A percentile compares a stretch with the other conserved stretches of the same genome.
These are phyloP conservation scores for Phylloscopus collybita DNA, from an alignment of 2,797 vertebrate species.

Conservation along the genomic window DNA sequence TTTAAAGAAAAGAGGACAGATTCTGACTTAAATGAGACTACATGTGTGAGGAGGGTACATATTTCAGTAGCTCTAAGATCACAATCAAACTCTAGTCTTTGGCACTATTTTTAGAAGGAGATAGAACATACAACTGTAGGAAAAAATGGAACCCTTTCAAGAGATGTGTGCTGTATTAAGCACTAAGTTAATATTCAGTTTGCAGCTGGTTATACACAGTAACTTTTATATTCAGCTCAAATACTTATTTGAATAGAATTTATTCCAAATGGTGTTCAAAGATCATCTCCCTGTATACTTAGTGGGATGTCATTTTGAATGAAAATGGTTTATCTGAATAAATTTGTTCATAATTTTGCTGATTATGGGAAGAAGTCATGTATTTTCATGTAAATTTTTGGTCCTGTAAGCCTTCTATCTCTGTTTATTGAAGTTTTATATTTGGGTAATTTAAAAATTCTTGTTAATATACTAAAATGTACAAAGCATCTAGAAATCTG, in stretches of 20 bases:
- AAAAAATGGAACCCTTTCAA: neutral
- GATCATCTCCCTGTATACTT: slow-evolving; percentile 49
- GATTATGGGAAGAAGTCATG: slow-evolving; percentile 24
- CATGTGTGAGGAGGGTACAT: neutral
- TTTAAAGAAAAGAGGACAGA: slow-evolving; percentile 5
- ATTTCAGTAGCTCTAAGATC: neutral
- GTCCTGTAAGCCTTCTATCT: neutral
- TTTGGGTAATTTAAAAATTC: slow-evolving; percentile 42
- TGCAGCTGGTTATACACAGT: slow-evolving; percentile 36
- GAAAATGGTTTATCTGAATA: slow-evolving; percentile 63
- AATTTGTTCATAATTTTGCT: slow-evolving; percentile 57
- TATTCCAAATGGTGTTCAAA: slow-evolving; percentile 44
- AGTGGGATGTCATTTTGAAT: slow-evolving; percentile 46
- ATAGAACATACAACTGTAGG: neutral
- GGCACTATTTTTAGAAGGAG: neutral
- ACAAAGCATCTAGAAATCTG: neutral
- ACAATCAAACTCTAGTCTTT: neutral
- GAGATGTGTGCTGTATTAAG: slow-evolving; percentile 15
- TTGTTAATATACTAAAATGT: slow-evolving; percentile 1
- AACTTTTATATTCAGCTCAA: slow-evolving; percentile 58
- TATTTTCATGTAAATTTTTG: slow-evolving; percentile 66
- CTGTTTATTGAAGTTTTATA: slow-evolving; percentile 25
- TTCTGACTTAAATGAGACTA: slow-evolving; percentile 12
- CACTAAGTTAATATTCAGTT: slow-evolving; percentile 56
- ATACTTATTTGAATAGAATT: slow-evolving; percentile 52